phyloP scores from a whole-genome alignment of 2,888 invertebrate genomes.

The Ichneumon xanthorius region DNA sequence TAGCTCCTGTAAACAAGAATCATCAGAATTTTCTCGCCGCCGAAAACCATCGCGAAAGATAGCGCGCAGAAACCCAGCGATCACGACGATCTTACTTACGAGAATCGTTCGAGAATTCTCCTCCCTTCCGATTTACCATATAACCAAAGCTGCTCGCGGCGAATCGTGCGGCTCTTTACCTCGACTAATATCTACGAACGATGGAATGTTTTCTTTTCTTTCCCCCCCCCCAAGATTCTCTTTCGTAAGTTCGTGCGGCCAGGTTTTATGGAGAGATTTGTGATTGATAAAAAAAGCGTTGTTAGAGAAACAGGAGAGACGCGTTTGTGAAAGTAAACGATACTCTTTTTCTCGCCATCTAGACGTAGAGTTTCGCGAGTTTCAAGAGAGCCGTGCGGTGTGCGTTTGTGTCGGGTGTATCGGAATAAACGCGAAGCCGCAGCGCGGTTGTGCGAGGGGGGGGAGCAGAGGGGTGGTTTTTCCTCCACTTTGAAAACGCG shows the following conservation, averaged over 20 bases:
- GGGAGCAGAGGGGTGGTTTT: not conserved
- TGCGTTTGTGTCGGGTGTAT: not conserved
- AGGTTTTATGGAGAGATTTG: too few species aligned
- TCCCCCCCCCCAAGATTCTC: not conserved
- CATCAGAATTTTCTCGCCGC: not conserved
- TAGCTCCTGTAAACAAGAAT: not conserved
- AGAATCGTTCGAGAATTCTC: not conserved
- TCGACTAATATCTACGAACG: not conserved
- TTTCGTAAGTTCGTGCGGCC: not conserved
- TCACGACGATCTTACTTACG: not conserved
- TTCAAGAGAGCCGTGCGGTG: not conserved
- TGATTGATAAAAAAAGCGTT: conserved; percentile 2
- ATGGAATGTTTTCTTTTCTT: not conserved
- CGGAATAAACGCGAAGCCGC: not conserved
- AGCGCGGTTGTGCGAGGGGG: not conserved
- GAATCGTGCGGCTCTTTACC: not conserved
- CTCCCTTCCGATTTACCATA: not conserved
- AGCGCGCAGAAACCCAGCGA: not conserved
- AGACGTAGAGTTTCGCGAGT: not conserved
- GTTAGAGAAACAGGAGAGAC: conserved; percentile 6
- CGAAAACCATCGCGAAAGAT: not conserved
- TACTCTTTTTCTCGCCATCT: conserved; percentile 8
- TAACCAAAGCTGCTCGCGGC: not conserved
- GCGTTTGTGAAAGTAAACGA: conserved; percentile 11
- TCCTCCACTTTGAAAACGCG: conserved; percentile 1